A percentile compares a stretch with the other conserved stretches of the same genome.
Evolutionary conservation across 2,113 vertebrate genomes (phyloP).

Genomic region (Donacobius atricapilla): DNA sequence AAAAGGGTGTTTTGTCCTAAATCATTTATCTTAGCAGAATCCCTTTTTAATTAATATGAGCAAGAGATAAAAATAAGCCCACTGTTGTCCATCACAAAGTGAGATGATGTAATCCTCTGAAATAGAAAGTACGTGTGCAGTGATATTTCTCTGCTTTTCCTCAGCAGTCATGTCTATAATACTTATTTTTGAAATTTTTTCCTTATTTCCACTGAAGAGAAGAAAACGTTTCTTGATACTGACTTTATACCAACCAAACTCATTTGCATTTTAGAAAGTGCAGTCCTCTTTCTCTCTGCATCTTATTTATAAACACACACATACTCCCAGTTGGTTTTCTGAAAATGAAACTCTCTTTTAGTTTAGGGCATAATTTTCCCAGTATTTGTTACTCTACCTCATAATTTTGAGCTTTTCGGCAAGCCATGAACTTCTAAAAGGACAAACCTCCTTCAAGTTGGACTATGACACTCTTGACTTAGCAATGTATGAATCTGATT

Average conservation of each 20-base stretch:
- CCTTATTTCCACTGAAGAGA: background rate
- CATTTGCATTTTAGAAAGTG: background rate
- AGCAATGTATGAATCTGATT: background rate
- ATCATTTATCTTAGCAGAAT: background rate
- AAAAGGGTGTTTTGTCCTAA: background rate
- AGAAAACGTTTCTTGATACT: background rate
- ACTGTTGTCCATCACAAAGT: background rate
- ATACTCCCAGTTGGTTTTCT: background rate
- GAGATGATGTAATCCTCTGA: conserved; percentile 22
- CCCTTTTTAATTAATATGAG: background rate
- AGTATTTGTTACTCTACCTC: background rate
- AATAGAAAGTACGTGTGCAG: background rate
- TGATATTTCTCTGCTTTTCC: background rate
- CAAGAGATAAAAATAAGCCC: background rate
- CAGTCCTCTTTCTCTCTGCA: background rate
- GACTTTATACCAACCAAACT: background rate
- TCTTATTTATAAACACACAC: background rate
- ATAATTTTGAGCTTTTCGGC: background rate
- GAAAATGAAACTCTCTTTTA: background rate
- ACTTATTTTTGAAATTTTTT: background rate
- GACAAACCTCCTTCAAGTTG: background rate
- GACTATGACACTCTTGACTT: background rate
- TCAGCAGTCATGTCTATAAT: background rate
- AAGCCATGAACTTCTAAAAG: background rate
- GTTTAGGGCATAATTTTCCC: background rate